Base-by-base conservation (phyloP, 2,797 vertebrate genomes). In the Buceros bicornis region DNA sequence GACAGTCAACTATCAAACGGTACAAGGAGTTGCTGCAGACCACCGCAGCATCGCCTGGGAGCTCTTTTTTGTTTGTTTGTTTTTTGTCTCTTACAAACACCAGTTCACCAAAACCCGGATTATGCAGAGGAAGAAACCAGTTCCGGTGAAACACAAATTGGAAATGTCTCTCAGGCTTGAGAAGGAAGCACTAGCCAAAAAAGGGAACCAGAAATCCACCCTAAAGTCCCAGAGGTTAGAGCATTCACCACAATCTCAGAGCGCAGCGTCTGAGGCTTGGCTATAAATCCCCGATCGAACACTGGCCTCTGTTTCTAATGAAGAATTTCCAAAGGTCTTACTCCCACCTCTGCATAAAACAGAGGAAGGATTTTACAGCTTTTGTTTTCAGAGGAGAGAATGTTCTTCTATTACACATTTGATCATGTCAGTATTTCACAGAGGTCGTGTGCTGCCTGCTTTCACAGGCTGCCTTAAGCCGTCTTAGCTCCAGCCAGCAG, bases 231-330 rank as follows among this genome's bases (percentile, higher is more conserved):
- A 31, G 51, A 43, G 35, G 11, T 70, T 65, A 19, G 74, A 57
- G 62, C 0, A 0, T 18, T 85, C 53, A 31, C 61, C 7, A 2
- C 25, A 13, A 2, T 1, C 13, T 37, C n/a, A 37, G 73, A 24
- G 24, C 1, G 0, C 42, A 28, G 57, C 3, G 2, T 24, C 69
- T 54, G 79, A 50, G 42, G n/a, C 5, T 81, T 10, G 25, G 33
- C 72, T 67, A 0, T 13, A 64, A 90, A 57, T 10, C 43, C 62
- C 56, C 4, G 1, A 5, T 5, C 0, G 0, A 85, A 43, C 21
- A 8, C 24, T 26, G 22, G 7, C 24, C 37, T 53, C 60, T 56
- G 29, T 61, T 82, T 64, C 84, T 43, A 61, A 42, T 40, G 48
- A 76, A 92, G 89, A 64, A 20, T 60, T 82, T 53, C 66, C 40